Evolutionary conservation across 2,797 vertebrate species (phyloP).

Genomic region (Phoeniculus purpureus): DNA sequence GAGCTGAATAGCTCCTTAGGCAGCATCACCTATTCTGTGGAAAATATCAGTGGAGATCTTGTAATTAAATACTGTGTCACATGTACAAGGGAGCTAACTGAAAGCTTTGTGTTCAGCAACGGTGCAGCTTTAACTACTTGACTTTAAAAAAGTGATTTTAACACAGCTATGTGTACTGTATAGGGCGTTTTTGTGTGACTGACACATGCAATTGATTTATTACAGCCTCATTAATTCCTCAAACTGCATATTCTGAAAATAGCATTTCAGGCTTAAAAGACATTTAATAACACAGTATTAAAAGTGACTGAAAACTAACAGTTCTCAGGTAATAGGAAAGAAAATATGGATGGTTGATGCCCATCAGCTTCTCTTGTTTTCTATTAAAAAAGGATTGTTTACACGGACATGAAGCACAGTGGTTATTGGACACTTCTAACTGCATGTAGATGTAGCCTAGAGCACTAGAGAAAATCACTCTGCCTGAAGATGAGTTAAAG

Average conservation of each 20-base stretch:
- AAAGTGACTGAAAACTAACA: background rate
- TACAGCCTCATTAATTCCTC: background rate
- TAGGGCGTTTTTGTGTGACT: background rate
- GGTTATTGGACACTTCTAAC: constrained; percentile 24
- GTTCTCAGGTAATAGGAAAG: background rate
- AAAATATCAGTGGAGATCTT: background rate
- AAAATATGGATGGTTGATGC: background rate
- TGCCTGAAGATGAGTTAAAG: constrained; percentile 14
- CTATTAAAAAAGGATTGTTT: background rate
- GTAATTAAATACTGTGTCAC: background rate
- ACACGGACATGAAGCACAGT: background rate
- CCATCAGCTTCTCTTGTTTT: constrained; percentile 12
- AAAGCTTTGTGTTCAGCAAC: background rate
- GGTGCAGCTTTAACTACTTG: background rate
- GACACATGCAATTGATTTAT: background rate
- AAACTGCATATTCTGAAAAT: background rate
- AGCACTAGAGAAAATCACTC: constrained; percentile 33
- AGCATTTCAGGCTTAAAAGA: background rate
- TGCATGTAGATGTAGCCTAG: background rate
- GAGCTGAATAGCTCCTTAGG: background rate
- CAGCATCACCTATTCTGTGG: background rate
- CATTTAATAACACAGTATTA: background rate
- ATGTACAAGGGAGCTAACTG: background rate
- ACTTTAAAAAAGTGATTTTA: background rate
- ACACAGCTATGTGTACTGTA: background rate